Conservation (phyloP, 2,113 vertebrate species). For the Tautogolabrus adspersus region DNA sequence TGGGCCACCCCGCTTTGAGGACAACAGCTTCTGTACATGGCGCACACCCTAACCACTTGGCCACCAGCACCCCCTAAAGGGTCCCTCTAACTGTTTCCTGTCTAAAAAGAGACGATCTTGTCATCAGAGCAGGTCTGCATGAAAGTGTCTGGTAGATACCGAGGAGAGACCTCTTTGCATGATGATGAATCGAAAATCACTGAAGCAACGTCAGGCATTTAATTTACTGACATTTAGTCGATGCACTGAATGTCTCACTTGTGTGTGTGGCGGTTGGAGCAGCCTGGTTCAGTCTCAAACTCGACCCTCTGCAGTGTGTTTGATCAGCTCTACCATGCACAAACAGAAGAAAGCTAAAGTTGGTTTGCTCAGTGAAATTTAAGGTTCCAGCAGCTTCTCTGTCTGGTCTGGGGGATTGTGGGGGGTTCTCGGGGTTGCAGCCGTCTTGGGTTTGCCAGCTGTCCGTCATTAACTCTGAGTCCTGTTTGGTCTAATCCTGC, state of each 20-base stretch:
- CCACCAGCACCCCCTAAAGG: too few species aligned
- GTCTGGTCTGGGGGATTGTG: constrained; percentile 16
- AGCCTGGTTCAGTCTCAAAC: neutral
- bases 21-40: too few species aligned
- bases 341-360: neutral
- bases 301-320: neutral
- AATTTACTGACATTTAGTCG: constrained; percentile 1
- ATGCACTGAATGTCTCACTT: neutral
- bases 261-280: neutral
- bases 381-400: neutral
- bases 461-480: constrained; percentile 43
- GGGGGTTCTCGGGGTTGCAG: neutral
- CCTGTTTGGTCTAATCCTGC: constrained; percentile 44
- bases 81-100: too few species aligned
- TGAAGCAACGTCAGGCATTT: neutral
- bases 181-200: neutral
- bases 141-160: too few species aligned
- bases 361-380: neutral
- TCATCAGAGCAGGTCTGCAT: too few species aligned
- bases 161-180: neutral
- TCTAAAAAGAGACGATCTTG: too few species aligned
- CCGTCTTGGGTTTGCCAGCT: constrained; percentile 37
- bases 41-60: too few species aligned
- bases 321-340: neutral
- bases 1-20: too few species aligned